Percentiles rank a stretch among this genome's conserved stretches.
Conservation (phyloP, 2,888 invertebrate species). For the Nineta flava region DNA sequence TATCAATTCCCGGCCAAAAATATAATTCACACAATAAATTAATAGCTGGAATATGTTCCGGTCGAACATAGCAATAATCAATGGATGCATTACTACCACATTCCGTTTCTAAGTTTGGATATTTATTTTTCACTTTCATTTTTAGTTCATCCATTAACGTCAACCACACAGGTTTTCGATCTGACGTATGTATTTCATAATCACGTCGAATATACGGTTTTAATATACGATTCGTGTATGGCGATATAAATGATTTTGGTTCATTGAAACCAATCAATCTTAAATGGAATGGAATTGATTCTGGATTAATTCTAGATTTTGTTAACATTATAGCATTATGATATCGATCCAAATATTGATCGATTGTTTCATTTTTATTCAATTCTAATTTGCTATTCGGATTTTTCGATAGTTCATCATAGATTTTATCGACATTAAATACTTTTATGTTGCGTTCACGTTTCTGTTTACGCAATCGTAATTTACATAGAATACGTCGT, state of each 20-base stretch:
- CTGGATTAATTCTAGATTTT: constrained; percentile 11
- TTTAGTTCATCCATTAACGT: constrained; percentile 48
- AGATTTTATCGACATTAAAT: constrained; percentile 36
- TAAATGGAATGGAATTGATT: constrained; percentile 26
- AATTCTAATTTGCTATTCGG: background rate
- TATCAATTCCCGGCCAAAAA: constrained; percentile 88
- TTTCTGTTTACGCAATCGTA: constrained; percentile 37
- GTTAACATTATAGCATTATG: constrained; percentile 1
- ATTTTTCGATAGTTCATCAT: constrained; percentile 1
- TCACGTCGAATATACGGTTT: constrained; percentile 77
- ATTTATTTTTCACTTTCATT: constrained; percentile 32
- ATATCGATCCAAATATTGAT: constrained; percentile 1
- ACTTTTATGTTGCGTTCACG: constrained; percentile 35
- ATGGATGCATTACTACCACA: constrained; percentile 34
- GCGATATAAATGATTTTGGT: constrained; percentile 44
- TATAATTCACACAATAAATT: constrained; percentile 67
- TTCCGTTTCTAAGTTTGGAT: constrained; percentile 15
- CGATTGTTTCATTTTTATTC: background rate
- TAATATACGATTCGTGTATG: constrained; percentile 52
- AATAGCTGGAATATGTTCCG: constrained; percentile 76
- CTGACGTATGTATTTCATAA: constrained; percentile 27
- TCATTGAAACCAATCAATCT: constrained; percentile 35
- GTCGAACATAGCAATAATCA: constrained; percentile 76
- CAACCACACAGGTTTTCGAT: constrained; percentile 54
- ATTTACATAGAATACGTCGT: constrained; percentile 23